Conservation (phyloP, 2,113 vertebrate genomes). For the Eptesicus fuscus region DNA sequence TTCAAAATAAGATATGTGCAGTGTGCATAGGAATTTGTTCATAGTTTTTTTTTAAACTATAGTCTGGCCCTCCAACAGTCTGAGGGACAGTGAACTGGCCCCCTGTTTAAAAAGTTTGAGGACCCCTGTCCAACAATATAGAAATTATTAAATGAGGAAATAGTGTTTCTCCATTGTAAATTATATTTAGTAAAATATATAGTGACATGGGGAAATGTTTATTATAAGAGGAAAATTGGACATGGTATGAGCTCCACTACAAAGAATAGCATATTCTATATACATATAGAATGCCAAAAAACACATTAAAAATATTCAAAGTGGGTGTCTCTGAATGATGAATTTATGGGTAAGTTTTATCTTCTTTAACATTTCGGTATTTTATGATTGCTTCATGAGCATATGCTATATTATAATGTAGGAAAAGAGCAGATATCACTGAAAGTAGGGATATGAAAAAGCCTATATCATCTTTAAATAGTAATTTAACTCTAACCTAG, state of each 20-base stretch:
- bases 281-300: not conserved
- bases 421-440: not conserved
- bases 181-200: not conserved
- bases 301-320: not conserved
- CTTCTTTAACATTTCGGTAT: not conserved
- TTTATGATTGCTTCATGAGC: not conserved
- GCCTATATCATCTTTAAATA: not conserved
- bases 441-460: not conserved
- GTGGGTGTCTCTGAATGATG: not conserved
- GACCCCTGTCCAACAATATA: not conserved
- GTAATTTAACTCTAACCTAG: not conserved
- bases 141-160: not conserved
- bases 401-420: not conserved
- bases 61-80: too few relatives aligned
- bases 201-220: not conserved
- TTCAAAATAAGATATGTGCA: too few relatives aligned
- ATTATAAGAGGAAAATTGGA: not conserved
- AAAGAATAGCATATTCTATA: not conserved
- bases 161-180: not conserved
- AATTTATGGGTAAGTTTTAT: not conserved
- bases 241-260: not conserved
- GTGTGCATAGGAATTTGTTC: too few relatives aligned
- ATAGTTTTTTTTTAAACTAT: too few relatives aligned
- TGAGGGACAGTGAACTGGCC: too few relatives aligned
- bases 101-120: too few relatives aligned